Conservation (phyloP, 2,113 vertebrate genomes). For the Rhynchopsitta pachyrhyncha region DNA sequence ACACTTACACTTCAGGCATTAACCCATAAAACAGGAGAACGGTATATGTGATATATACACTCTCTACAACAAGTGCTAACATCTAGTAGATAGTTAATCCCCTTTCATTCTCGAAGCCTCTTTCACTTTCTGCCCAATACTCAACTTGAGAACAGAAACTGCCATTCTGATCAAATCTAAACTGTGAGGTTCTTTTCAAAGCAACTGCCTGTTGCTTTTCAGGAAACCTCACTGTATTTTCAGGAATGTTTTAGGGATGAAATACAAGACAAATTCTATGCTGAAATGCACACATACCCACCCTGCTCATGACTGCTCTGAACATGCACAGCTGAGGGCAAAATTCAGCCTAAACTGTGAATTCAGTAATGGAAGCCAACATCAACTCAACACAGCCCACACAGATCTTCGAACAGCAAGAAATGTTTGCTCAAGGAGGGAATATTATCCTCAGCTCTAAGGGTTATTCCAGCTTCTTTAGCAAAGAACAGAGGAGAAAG, state of each 20-base stretch:
- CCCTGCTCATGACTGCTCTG: background rate
- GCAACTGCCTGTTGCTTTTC: background rate
- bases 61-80: background rate
- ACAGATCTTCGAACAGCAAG: constrained; percentile 9
- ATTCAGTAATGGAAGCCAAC: constrained; percentile 26
- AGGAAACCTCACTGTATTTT: background rate
- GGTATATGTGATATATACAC: background rate
- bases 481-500: background rate
- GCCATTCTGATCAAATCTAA: background rate
- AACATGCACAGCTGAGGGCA: background rate
- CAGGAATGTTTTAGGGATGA: background rate
- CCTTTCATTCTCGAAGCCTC: background rate
- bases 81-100: background rate
- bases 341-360: background rate
- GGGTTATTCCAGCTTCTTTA: constrained; percentile 15
- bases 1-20: background rate
- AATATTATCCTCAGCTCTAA: background rate
- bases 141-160: background rate
- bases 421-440: background rate
- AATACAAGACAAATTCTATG: background rate
- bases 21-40: background rate
- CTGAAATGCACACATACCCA: background rate
- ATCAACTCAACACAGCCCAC: constrained; percentile 37
- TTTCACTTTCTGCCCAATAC: background rate
- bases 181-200: background rate